phyloP scores from a whole-genome alignment of 2,888 invertebrate species.

The Onthophagus sagittarius region DNA sequence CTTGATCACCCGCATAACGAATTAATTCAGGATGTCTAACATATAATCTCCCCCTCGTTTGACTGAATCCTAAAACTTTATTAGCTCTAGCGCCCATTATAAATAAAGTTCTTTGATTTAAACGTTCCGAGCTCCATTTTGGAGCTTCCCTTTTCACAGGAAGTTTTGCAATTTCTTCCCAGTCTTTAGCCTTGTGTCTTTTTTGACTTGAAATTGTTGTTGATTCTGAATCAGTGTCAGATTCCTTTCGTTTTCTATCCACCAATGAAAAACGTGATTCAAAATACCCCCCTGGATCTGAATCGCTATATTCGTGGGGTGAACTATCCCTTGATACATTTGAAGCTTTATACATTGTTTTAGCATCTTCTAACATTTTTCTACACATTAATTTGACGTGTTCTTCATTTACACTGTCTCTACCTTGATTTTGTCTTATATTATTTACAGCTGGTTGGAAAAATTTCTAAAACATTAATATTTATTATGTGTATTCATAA shows the following conservation, averaged over 20 bases:
- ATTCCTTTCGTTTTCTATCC: slow-evolving; percentile 61
- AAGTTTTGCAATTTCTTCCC: slow-evolving; percentile 52
- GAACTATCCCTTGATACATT: slow-evolving; percentile 50
- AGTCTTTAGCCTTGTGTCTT: slow-evolving; percentile 35
- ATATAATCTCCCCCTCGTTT: slow-evolving; percentile 70
- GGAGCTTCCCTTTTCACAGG: slow-evolving; percentile 53
- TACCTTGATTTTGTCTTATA: slow-evolving; percentile 70
- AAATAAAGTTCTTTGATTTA: slow-evolving; percentile 69
- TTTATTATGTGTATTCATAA: too few relatives aligned
- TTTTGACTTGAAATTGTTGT: slow-evolving; percentile 45
- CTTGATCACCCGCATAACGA: slow-evolving; percentile 72
- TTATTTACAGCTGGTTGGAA: slow-evolving; percentile 77
- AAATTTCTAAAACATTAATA: slow-evolving; percentile 57
- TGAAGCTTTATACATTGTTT: slow-evolving; percentile 61
- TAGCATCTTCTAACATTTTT: slow-evolving; percentile 76
- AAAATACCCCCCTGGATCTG: slow-evolving; percentile 52
- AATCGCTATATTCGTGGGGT: slow-evolving; percentile 55
- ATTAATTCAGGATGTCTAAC: slow-evolving; percentile 74
- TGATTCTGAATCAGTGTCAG: slow-evolving; percentile 62
- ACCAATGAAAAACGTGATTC: slow-evolving; percentile 18
- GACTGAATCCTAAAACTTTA: slow-evolving; percentile 70
- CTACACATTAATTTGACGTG: slow-evolving; percentile 70
- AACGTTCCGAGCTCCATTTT: slow-evolving; percentile 71
- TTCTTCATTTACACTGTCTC: slow-evolving; percentile 71
- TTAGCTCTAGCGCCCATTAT: slow-evolving; percentile 77